Evolutionary conservation across 2,113 vertebrate species (phyloP), one percentile per base, ranked within the genome.

Genomic region (Dicaeum eximium): DNA sequence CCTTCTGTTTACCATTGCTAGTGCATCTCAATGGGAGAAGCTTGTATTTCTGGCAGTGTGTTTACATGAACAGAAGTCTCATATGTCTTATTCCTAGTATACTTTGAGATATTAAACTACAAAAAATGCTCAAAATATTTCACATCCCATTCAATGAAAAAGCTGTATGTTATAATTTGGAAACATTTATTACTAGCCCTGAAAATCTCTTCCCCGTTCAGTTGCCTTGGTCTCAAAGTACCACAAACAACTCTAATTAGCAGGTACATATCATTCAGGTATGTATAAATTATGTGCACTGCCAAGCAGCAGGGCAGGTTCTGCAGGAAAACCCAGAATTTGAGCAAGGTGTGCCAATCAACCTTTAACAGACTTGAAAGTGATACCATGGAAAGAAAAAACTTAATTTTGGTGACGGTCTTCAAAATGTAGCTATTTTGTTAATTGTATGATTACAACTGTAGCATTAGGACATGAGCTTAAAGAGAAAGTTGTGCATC

Each of bases 181-280:
- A 71, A 45, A 50, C 37, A 48, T 58, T 23, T 64, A 5, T 67
- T 90, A 33, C 38, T 53, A 69, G 35, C 8, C 6, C 18, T 45
- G 61, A 57, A 40, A 71, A 71, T 33, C 86, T 91, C 33, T 62
- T 38, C 61, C n/a, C 11, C 2, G 2, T 70, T 93, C 47, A 30
- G 7, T 95, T 92, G 40, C 31, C 47, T 79, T 84, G 19, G 28
- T 86, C 13, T 79, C 37, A 50, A 31, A 91, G 25, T 27, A 58
- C 18, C 14, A 79, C 45, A 90, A 88, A 90, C 54, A 93, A 44
- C 48, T 54, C 20, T 97, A 92, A 95, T 93, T 91, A 84, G 18
- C 56, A 77, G 51, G 56, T 75, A 44, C 45, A 2, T 74, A 64
- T 67, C 89, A 57, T 82, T 53, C 20, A 27, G 22, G 45, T 90